Conservation (phyloP, 2,113 vertebrate genomes). For the Eupsittula cactorum region DNA sequence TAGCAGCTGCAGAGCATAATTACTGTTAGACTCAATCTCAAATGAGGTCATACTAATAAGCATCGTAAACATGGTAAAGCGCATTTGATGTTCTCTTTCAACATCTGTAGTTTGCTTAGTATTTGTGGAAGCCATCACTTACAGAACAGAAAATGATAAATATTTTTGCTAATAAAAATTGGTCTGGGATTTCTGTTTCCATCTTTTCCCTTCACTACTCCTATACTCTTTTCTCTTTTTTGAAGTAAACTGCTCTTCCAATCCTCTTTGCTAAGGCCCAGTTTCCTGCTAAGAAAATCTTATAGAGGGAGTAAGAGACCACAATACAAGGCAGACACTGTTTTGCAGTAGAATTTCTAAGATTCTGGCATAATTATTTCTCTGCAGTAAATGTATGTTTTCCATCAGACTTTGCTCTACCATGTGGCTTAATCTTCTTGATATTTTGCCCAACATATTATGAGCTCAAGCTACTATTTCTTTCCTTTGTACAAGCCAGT, state of each 20-base stretch:
- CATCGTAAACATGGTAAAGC: background rate
- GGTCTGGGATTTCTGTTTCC: background rate
- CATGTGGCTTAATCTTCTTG: constrained; percentile 70
- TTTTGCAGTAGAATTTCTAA: constrained; percentile 42
- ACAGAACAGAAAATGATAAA: background rate
- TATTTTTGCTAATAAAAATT: background rate
- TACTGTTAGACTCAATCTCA: background rate
- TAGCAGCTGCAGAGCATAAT: background rate
- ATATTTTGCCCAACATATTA: constrained; percentile 61
- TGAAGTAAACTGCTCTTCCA: background rate
- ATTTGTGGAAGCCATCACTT: background rate
- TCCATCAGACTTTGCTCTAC: constrained; percentile 49
- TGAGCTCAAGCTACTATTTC: constrained; percentile 65
- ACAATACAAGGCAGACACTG: constrained; percentile 34
- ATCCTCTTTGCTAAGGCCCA: background rate
- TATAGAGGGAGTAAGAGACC: background rate
- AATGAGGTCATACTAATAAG: constrained; percentile 39
- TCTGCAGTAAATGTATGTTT: constrained; percentile 62
- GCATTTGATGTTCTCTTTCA: background rate
- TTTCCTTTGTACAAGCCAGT: constrained; percentile 70
- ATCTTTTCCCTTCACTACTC: background rate
- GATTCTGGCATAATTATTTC: constrained; percentile 37
- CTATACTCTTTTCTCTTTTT: background rate
- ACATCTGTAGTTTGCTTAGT: background rate
- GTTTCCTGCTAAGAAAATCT: background rate